Percentiles rank a stretch among this genome's conserved stretches.
Evolutionary conservation across 2,113 vertebrate species (phyloP).

Genomic region (Percina caprodes): DNA sequence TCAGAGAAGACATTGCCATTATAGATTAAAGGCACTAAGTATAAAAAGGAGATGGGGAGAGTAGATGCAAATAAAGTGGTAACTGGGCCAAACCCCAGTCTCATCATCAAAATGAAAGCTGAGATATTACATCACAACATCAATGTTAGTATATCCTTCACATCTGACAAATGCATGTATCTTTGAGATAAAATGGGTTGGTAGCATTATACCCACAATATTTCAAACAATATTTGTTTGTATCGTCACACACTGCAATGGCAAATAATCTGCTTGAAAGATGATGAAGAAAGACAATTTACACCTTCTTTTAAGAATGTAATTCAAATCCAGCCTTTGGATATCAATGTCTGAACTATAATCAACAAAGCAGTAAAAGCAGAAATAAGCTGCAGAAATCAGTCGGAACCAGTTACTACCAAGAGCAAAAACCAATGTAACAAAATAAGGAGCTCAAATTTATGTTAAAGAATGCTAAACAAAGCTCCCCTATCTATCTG

Average conservation of each 20-base stretch:
- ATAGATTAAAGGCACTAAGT: constrained; percentile 28
- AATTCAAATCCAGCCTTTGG: background rate
- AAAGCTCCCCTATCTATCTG: background rate
- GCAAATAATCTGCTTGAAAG: background rate
- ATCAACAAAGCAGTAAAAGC: background rate
- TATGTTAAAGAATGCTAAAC: background rate
- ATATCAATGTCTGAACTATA: background rate
- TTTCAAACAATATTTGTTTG: background rate
- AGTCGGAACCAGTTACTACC: background rate
- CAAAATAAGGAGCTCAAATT: background rate
- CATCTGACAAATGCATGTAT: background rate
- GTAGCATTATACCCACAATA: background rate
- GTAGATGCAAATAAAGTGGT: background rate
- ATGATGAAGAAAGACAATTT: background rate
- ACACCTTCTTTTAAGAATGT: background rate
- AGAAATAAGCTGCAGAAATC: background rate
- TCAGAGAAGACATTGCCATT: constrained; percentile 9
- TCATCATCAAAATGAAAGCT: background rate
- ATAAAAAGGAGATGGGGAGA: background rate
- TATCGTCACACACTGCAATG: background rate
- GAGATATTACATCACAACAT: background rate
- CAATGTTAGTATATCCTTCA: background rate
- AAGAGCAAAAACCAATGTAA: background rate
- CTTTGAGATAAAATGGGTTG: background rate
- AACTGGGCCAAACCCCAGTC: background rate